A percentile compares a stretch with the other conserved stretches of the same genome.
phyloP scores from a whole-genome alignment of 2,113 vertebrate species.

The Crocuta crocuta region DNA sequence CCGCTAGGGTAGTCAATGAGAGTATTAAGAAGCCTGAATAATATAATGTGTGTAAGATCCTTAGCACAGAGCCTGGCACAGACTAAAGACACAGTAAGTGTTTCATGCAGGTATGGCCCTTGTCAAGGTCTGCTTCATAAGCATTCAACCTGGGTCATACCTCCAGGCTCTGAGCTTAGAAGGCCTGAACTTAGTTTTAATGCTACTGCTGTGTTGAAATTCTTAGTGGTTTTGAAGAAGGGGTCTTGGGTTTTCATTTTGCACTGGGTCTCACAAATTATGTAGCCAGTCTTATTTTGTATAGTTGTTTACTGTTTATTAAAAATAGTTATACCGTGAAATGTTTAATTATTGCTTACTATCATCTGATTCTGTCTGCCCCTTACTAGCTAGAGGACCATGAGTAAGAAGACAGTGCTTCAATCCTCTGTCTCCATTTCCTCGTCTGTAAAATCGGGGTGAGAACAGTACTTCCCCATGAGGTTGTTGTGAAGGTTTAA shows the following conservation, averaged over 20 bases:
- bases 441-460: neutral
- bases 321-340: conserved; percentile 22
- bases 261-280: neutral
- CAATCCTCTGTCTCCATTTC: neutral
- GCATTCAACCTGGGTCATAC: fast-evolving
- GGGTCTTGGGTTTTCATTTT: neutral
- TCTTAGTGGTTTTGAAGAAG: neutral
- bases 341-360: neutral
- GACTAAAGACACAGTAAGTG: neutral
- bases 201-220: neutral
- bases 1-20: neutral
- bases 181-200: neutral
- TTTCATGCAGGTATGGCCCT: too few relatives aligned
- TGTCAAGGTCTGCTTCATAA: neutral
- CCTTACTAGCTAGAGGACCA: neutral
- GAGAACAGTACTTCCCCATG: neutral
- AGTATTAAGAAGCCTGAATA: neutral
- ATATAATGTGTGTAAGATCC: neutral
- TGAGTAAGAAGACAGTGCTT: neutral
- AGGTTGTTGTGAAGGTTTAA: neutral
- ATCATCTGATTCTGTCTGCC: neutral
- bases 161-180: neutral
- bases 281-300: neutral
- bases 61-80: neutral
- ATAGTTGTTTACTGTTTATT: neutral